phyloP scores from a whole-genome alignment of 2,797 vertebrate genomes.

The Enteromius treurensis region DNA sequence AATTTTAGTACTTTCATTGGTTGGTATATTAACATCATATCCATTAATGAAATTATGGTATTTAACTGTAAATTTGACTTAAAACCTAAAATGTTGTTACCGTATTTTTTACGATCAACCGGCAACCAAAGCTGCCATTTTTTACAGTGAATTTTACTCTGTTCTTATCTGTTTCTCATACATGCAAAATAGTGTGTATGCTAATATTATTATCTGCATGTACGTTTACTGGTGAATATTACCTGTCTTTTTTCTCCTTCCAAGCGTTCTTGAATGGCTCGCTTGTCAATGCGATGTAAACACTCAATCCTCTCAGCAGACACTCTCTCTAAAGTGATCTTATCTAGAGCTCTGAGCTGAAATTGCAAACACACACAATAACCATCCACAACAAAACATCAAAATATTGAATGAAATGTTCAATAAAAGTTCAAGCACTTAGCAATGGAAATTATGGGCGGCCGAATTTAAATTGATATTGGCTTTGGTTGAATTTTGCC shows the following conservation, averaged over 20 bases:
- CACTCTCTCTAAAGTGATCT: conserved; percentile 89
- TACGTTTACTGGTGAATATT: conserved; percentile 30
- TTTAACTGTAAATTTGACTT: no score
- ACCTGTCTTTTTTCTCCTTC: conserved; percentile 91
- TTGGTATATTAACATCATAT: no score
- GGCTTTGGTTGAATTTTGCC: neutral
- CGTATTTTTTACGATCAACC: no score
- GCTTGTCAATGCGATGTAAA: conserved; percentile 87
- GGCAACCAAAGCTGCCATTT: no score
- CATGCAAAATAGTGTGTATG: no score
- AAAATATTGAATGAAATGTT: neutral
- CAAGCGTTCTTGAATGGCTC: conserved; percentile 76
- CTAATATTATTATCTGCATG: no score
- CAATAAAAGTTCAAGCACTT: neutral
- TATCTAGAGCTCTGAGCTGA: conserved; percentile 90
- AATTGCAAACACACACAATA: neutral
- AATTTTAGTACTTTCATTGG: no score
- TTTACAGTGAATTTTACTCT: no score
- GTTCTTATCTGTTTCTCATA: no score
- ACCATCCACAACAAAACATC: neutral
- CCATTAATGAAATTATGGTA: no score
- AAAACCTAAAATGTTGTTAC: no score
- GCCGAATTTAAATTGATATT: neutral
- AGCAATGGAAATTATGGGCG: neutral
- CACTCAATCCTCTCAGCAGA: conserved; percentile 90